Evolutionary conservation across 1,140 invertebrate species (phyloP), one percentile per base, ranked within the genome.

Genomic region (Brachionus angularis): DNA sequence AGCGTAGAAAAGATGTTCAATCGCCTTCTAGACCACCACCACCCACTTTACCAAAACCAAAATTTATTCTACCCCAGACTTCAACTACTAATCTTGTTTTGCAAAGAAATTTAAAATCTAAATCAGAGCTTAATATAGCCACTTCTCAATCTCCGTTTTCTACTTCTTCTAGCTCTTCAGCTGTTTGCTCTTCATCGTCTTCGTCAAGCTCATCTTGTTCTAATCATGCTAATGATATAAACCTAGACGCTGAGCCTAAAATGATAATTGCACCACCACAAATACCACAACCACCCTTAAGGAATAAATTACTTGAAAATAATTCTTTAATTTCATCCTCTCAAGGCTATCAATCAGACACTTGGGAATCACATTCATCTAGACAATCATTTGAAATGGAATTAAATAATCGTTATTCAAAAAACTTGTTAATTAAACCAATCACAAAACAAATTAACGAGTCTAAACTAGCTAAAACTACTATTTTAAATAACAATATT

Each of bases 271-370:
- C 42, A 23, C 34, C 31, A 16, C 33, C 61, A 10, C 39, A 47
- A 18, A 47, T 31, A 10, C 33, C 29, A 12, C 61, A 64, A 52
- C 16, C 42, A 67, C 21, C 62, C 46, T 33, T 33, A 0, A 67
- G 47, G 36, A 50, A 46, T 27, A 67, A 67, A 67, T 14, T 67
- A 7, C 10, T 67, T 1, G 62, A 67, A 18, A 67, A 67, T 34
- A 50, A 50, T 50, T 67, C 62, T 8, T 34, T 67, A 14, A 50
- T 67, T 18, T 67, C 62, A 12, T 67, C 62, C 29, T 47, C 39
- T 33, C 62, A 67, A 50, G 62, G 62, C 62, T 67, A 67, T 47
- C 47, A 67, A 47, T 67, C 62, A n/a, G 62, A 67, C 42, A 67
- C 62, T 1, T 67, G 62, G 62, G 62, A 67, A 31, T 67, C 62